These are phyloP conservation scores for Macrobrachium rosenbergii DNA, from an alignment of 1,140 invertebrate species.

Conservation along the genomic window DNA sequence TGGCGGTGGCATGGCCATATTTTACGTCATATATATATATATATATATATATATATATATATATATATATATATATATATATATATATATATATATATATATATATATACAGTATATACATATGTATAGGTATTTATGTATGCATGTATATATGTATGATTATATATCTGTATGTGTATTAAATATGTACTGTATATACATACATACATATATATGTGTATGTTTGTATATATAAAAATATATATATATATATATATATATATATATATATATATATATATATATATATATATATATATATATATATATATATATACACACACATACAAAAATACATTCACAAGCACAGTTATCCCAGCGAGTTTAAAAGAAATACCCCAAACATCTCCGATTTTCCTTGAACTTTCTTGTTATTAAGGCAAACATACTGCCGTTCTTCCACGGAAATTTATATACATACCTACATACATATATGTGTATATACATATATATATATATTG, in stretches of 20 bases:
- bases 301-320: neutral
- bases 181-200: neutral
- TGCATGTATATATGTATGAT: neutral
- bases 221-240: neutral
- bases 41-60: neutral
- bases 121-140: neutral
- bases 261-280: neutral
- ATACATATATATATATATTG: neutral
- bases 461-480: neutral
- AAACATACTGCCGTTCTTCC: neutral
- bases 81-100: neutral
- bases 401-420: neutral
- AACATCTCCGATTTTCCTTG: too few species aligned
- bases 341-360: neutral
- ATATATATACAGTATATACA: neutral
- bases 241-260: neutral
- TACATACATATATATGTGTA: too few species aligned
- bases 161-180: neutral
- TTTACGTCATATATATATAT: neutral
- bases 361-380: too few species aligned
- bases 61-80: neutral
- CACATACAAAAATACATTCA: too few species aligned
- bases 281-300: neutral
- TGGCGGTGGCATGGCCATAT: too few species aligned
- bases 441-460: neutral